Base-by-base conservation (phyloP, 2,888 invertebrate genomes). In the Eilema griseolum region DNA sequence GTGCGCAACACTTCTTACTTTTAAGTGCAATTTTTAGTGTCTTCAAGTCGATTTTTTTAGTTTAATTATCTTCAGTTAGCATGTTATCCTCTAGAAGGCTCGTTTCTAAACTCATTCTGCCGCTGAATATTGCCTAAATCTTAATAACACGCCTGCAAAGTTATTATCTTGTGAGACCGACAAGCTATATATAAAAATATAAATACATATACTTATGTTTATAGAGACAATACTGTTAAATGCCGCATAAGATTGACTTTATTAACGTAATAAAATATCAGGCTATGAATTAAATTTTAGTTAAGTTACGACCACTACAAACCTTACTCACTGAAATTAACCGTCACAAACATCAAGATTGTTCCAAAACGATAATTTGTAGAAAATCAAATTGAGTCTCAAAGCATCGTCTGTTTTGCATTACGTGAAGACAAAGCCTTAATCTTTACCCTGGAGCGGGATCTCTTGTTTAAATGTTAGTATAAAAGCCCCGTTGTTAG, bases 381-480 rank as follows among this genome's bases (percentile, higher is more conserved):
- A 72, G 56, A 79, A 81, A 81, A 81, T 81, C 83, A 83, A 81
- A 81, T 82, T 81, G 79, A 69, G 71, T 82, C 63, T 74, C 74
- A 76, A 75, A 74, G 72, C 80, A 72, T 79, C 83, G 80, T 79
- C 83, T 83, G 79, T 85, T 85, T 84, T 78, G 76, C 80, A 80
- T 79, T 77, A 74, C 78, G 76, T 78, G 81, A 73, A 83, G 78
- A 82, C 80, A 84, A 85, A 86, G 86, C 85, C 83, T 80, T 85
- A 88, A 83, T 82, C 82, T 83, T 82, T 76, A 77, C 82, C 84
- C 80, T 74, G 79, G 72, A 82, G 83, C 84, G 77, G 78, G 82
- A 86, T 83, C 85, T 83, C 79, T 82, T 86, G 87, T 89, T 86
- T 87, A 87, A 87, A 86, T 89, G 87, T 89, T 89, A 79, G 89